Percentiles rank a stretch among this genome's conserved stretches.
These are phyloP conservation scores for Halocynthia aurantium DNA, from an alignment of 23 tunicate species.

Conservation along the genomic window DNA sequence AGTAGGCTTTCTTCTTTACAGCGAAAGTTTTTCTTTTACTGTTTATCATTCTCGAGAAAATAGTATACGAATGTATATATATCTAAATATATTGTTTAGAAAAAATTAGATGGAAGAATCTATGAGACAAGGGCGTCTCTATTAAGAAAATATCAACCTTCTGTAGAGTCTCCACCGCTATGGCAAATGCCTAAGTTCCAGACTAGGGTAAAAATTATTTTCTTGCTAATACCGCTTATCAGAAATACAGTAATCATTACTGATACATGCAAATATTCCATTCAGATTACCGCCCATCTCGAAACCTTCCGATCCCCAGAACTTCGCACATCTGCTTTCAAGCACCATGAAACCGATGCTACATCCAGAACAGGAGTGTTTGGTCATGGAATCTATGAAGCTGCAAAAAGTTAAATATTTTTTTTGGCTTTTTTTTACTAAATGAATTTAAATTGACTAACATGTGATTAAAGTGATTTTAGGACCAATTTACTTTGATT, in stretches of 20 bases:
- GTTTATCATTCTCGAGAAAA: not conserved
- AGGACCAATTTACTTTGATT: not conserved
- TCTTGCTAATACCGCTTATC: not conserved
- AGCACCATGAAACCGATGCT: slow-evolving; percentile 84
- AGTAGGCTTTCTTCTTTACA: slow-evolving; percentile 8
- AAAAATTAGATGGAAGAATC: slow-evolving; percentile 72
- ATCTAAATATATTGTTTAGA: slow-evolving; percentile 26
- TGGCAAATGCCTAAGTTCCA: slow-evolving; percentile 89
- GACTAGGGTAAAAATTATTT: slow-evolving; percentile 4
- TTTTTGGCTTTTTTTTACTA: not conserved
- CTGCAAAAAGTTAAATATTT: slow-evolving; percentile 53
- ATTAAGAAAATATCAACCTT: slow-evolving; percentile 63
- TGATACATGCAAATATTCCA: not conserved
- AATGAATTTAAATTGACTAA: not conserved
- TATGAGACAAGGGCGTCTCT: slow-evolving; percentile 76
- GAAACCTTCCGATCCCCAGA: slow-evolving; percentile 84
- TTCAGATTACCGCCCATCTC: slow-evolving; percentile 68
- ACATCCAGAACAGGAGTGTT: slow-evolving; percentile 76
- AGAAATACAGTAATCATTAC: not conserved
- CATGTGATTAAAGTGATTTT: not conserved
- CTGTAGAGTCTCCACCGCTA: slow-evolving; percentile 68
- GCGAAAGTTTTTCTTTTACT: not conserved
- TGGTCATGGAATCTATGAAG: slow-evolving; percentile 88
- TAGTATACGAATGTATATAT: not conserved
- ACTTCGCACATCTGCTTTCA: slow-evolving; percentile 51